These are phyloP conservation scores for Florisuga fusca DNA, from an alignment of 2,797 vertebrate genomes.

Conservation along the genomic window DNA sequence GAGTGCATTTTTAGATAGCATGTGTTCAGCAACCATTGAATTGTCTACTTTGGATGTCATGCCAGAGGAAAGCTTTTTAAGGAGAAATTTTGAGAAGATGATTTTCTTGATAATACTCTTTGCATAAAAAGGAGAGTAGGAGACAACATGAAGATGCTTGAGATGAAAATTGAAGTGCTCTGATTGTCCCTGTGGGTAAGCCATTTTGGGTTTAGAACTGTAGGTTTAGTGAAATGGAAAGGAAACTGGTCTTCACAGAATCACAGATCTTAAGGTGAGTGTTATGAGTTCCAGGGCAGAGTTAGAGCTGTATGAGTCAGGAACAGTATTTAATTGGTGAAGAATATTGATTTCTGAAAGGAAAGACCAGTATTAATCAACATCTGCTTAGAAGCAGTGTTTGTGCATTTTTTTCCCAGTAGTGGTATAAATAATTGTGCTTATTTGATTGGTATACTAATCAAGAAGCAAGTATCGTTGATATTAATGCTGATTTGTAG, in stretches of 20 bases:
- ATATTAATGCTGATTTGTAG: not conserved
- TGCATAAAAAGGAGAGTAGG: not conserved
- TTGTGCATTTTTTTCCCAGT: not conserved
- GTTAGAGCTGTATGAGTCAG: not conserved
- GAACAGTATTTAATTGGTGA: constrained; percentile 26
- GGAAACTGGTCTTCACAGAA: not conserved
- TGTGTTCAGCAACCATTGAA: not conserved
- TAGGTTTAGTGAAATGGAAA: not conserved
- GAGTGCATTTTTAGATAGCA: not conserved
- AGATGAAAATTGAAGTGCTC: not conserved
- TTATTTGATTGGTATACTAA: constrained; percentile 24
- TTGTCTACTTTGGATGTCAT: not conserved
- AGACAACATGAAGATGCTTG: not conserved
- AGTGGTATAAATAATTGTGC: not conserved
- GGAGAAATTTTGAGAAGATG: not conserved
- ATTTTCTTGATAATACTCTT: not conserved
- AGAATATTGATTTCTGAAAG: constrained; percentile 15
- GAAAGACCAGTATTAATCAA: constrained; percentile 39
- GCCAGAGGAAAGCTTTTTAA: not conserved
- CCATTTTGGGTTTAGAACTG: not conserved
- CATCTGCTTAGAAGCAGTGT: not conserved
- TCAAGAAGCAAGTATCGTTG: not conserved
- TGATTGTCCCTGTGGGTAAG: not conserved
- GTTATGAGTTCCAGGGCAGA: not conserved
- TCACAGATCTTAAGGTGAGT: not conserved